A percentile compares a stretch with the other conserved stretches of the same genome.
These are phyloP conservation scores for Philereme vetulata DNA, from an alignment of 2,888 invertebrate species.

Conservation along the genomic window DNA sequence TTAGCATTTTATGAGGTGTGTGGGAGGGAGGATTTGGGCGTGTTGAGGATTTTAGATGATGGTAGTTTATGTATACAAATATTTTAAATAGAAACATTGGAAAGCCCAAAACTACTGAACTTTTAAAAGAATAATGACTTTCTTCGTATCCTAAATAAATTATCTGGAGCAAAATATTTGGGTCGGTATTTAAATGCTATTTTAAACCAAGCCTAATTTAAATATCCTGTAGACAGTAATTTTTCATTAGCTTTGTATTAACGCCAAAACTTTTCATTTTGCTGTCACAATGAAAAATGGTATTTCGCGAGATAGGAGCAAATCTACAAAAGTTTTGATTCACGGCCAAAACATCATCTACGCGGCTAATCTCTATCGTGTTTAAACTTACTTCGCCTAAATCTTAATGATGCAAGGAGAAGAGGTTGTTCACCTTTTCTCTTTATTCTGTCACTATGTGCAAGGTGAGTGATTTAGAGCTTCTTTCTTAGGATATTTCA, in stretches of 20 bases:
- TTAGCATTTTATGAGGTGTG: conserved; percentile 9
- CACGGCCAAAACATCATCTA: conserved; percentile 50
- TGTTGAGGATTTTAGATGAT: background rate
- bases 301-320: conserved; percentile 37
- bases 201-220: background rate
- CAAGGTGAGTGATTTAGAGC: background rate
- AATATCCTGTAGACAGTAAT: conserved; percentile 2
- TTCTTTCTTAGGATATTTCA: no score
- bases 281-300: conserved; percentile 43
- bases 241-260: conserved; percentile 12
- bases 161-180: background rate
- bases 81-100: no score
- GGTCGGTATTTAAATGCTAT: background rate
- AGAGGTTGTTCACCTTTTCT: conserved; percentile 45
- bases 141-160: background rate
- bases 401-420: conserved; percentile 26
- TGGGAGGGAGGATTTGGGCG: background rate
- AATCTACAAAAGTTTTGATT: conserved; percentile 45
- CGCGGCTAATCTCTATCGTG: conserved; percentile 40
- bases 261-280: conserved; percentile 21
- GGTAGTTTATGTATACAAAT: conserved; percentile 2
- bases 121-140: no score
- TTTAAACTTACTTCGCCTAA: conserved; percentile 47
- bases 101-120: no score
- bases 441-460: conserved; percentile 16